Conservation (phyloP, 2,888 invertebrate genomes). For the Drosophila borealis region DNA sequence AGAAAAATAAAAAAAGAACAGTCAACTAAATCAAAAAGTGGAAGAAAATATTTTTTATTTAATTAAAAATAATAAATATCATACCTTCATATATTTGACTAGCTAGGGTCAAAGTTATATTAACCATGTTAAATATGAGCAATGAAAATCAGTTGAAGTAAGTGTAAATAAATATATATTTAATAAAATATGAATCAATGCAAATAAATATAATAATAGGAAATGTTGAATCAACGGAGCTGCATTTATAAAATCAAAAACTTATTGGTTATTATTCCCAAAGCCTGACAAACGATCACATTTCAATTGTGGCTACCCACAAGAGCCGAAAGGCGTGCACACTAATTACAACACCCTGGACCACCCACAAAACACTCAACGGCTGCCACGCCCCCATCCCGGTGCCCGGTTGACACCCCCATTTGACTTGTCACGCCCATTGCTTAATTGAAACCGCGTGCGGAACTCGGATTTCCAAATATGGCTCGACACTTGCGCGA, state of each 20-base stretch:
- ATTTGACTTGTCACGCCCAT: constrained; percentile 55
- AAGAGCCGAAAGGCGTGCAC: constrained; percentile 10
- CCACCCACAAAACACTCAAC: constrained; percentile 53
- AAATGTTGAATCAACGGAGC: background rate
- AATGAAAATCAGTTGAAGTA: too few relatives aligned
- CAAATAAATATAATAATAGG: too few relatives aligned
- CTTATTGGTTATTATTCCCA: constrained; percentile 1
- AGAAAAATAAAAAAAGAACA: too few relatives aligned
- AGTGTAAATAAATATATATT: too few relatives aligned
- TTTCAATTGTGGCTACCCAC: constrained; percentile 1
- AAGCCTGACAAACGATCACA: constrained; percentile 11
- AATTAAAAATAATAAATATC: too few relatives aligned
- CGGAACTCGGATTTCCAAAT: constrained; percentile 43
- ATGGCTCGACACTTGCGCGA: constrained; percentile 20
- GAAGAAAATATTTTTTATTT: too few relatives aligned
- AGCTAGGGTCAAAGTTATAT: too few relatives aligned
- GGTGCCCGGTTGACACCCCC: constrained; percentile 35
- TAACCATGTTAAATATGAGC: too few relatives aligned
- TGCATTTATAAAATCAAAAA: background rate
- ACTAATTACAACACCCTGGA: constrained; percentile 43
- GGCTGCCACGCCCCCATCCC: constrained; percentile 41
- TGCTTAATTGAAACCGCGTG: constrained; percentile 63
- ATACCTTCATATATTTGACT: too few relatives aligned
- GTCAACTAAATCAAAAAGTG: too few relatives aligned
- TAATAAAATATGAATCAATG: too few relatives aligned